Conservation (phyloP, 1,140 invertebrate species). For the Bactericera cockerelli region DNA sequence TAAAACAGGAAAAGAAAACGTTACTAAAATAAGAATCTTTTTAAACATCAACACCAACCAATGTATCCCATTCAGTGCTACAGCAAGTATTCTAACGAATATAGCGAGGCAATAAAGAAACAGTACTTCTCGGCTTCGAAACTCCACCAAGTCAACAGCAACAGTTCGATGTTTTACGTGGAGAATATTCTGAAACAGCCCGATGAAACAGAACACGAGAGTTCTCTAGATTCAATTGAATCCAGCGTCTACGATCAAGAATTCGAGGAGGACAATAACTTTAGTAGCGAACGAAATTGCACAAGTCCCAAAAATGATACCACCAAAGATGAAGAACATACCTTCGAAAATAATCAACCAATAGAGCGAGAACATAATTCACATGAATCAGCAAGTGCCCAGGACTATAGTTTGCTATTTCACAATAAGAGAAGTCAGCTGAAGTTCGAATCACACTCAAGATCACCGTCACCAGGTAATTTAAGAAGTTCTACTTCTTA, state of each 20-base stretch:
- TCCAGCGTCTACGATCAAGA: not conserved
- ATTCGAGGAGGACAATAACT: not conserved
- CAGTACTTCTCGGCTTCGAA: not conserved
- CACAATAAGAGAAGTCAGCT: no score
- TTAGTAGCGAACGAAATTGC: not conserved
- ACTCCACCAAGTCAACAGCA: not conserved
- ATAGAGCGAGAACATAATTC: no score
- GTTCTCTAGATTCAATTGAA: slow-evolving; percentile 1
- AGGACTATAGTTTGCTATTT: no score
- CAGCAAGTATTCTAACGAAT: not conserved
- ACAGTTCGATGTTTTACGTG: not conserved
- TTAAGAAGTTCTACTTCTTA: no score
- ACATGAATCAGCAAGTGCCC: no score
- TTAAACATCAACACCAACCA: not conserved
- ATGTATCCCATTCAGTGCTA: slow-evolving; percentile 1
- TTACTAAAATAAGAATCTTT: no score
- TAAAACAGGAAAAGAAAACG: no score
- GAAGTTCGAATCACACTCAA: no score
- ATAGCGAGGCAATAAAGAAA: not conserved
- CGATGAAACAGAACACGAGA: not conserved
- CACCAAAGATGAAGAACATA: no score
- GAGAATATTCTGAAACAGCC: slow-evolving; percentile 3
- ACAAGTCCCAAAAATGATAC: no score
- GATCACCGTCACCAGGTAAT: no score
- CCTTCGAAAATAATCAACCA: no score